Evolutionary conservation across 2,113 vertebrate genomes (phyloP).

Genomic region (Chaetodon trifascialis): DNA sequence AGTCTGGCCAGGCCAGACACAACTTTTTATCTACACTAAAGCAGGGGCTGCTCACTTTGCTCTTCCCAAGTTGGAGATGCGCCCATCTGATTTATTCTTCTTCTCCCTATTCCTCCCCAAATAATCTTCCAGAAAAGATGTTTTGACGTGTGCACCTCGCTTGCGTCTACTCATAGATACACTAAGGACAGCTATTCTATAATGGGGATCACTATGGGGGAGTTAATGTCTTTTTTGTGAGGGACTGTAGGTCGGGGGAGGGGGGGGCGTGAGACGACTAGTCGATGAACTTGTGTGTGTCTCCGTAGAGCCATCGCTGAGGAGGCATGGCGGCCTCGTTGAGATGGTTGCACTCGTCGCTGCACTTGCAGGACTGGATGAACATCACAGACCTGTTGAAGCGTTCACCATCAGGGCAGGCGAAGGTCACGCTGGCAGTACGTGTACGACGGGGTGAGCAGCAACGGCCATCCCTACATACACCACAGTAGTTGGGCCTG

Average conservation of each 20-base stretch:
- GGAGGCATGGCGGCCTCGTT: constrained; percentile 83
- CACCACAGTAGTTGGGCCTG: constrained; percentile 86
- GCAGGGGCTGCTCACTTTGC: constrained; percentile 41
- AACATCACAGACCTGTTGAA: constrained; percentile 86
- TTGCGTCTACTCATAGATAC: constrained; percentile 69
- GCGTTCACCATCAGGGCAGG: constrained; percentile 82
- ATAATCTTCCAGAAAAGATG: constrained; percentile 45
- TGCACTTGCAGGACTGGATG: constrained; percentile 89
- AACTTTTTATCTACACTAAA: constrained; percentile 62
- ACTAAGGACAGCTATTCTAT: constrained; percentile 79
- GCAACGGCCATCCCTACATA: constrained; percentile 87
- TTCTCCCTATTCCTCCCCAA: constrained; percentile 43
- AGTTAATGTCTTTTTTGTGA: constrained; percentile 33
- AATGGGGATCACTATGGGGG: constrained; percentile 50
- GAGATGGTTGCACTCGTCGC: constrained; percentile 83
- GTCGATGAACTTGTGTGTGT: constrained; percentile 87
- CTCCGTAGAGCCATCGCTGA: constrained; percentile 84
- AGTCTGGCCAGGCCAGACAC: constrained; percentile 24
- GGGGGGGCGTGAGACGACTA: constrained; percentile 54
- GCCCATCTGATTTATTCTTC: constrained; percentile 33
- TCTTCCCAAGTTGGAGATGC: constrained; percentile 31
- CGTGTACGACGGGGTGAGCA: constrained; percentile 86
- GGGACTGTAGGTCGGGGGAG: constrained; percentile 54
- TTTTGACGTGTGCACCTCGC: constrained; percentile 40
- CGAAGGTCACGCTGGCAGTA: constrained; percentile 83